These are phyloP conservation scores for Dynastes grantii DNA, from an alignment of 2,888 invertebrate species.

Conservation along the genomic window DNA sequence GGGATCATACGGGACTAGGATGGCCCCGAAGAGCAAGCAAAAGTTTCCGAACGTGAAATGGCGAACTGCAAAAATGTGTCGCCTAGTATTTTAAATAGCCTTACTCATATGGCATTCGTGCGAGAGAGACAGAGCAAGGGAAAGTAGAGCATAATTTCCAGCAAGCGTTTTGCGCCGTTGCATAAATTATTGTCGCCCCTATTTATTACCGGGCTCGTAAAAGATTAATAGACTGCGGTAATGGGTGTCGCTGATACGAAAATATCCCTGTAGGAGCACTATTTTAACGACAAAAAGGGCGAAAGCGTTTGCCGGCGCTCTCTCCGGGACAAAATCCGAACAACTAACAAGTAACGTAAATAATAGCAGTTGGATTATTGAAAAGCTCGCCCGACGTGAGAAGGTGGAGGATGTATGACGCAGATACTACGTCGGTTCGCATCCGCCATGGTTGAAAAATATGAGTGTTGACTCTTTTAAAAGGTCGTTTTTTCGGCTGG, in stretches of 20 bases:
- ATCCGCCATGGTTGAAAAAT: conserved; percentile 2
- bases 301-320: background rate
- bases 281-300: background rate
- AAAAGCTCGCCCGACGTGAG: background rate
- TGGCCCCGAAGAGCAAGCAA: background rate
- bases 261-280: conserved; percentile 1
- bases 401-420: background rate
- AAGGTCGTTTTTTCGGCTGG: background rate
- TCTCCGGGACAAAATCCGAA: conserved; percentile 1
- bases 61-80: too few relatives aligned
- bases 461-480: conserved; percentile 15
- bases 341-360: background rate
- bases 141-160: background rate
- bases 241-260: background rate
- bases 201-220: conserved; percentile 12
- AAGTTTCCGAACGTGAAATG: too few relatives aligned
- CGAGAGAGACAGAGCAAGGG: background rate
- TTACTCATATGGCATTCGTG: background rate
- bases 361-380: conserved; percentile 2
- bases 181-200: background rate
- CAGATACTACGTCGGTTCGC: conserved; percentile 1
- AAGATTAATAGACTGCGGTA: conserved; percentile 13
- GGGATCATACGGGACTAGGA: background rate
- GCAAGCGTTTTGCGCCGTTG: background rate
- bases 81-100: too few relatives aligned